These are phyloP conservation scores for Caenorhabditis macrosperma DNA, from an alignment of 2,888 invertebrate genomes.

Conservation along the genomic window DNA sequence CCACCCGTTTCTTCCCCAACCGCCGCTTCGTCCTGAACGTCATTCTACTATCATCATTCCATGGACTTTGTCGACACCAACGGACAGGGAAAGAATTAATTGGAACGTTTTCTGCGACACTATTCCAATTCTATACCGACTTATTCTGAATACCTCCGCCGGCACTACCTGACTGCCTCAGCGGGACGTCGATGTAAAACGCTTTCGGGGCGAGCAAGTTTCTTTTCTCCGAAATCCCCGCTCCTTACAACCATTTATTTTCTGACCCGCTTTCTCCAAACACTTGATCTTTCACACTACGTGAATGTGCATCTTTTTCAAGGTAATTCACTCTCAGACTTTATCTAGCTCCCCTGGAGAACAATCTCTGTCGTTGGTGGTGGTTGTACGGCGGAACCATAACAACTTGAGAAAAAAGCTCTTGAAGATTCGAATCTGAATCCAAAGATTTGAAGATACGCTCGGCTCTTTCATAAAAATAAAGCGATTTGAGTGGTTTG, in stretches of 20 bases:
- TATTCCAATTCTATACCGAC: constrained; percentile 39
- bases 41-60: constrained; percentile 46
- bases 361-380: neutral
- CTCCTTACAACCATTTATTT: constrained; percentile 29
- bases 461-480: constrained; percentile 10
- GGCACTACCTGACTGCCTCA: constrained; percentile 20
- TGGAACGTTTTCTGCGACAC: constrained; percentile 43
- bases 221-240: constrained; percentile 15
- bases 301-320: constrained; percentile 54
- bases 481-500: constrained; percentile 39
- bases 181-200: constrained; percentile 37
- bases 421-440: neutral
- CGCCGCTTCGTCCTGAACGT: constrained; percentile 36
- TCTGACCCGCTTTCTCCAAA: constrained; percentile 5
- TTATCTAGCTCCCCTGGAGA: neutral
- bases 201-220: constrained; percentile 20
- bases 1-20: neutral
- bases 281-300: constrained; percentile 36
- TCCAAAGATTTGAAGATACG: no score
- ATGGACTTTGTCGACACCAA: constrained; percentile 3
- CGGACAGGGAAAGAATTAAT: constrained; percentile 23
- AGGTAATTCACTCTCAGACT: constrained; percentile 36
- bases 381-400: neutral
- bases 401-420: neutral
- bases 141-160: constrained; percentile 32